Conservation (phyloP, 2,113 vertebrate genomes). For the Aptenodytes forsteri region DNA sequence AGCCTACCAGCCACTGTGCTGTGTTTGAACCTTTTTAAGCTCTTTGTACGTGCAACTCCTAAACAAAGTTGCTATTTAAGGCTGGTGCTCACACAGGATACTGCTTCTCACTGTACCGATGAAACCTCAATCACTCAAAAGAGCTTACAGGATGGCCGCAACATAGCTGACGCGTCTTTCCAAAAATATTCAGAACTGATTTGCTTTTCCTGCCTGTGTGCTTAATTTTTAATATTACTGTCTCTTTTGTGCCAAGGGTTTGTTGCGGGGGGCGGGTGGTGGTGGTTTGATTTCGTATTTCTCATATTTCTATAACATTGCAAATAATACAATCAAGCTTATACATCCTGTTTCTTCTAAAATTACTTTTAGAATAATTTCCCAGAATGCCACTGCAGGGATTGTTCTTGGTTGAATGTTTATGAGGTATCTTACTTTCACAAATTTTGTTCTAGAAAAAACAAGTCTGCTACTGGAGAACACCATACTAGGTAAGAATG, state of each 20-base stretch:
- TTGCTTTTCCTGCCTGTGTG: background rate
- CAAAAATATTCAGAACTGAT: background rate
- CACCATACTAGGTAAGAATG: background rate
- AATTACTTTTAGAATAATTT: background rate
- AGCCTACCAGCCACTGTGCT: background rate
- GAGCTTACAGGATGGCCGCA: background rate
- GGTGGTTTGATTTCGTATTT: background rate
- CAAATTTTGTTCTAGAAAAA: background rate
- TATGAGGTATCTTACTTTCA: background rate
- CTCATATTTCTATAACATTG: background rate
- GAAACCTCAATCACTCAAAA: background rate
- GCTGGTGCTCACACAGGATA: background rate
- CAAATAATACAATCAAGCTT: background rate
- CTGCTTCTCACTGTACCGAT: background rate
- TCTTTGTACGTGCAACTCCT: background rate
- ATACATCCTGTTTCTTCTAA: background rate
- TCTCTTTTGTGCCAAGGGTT: background rate
- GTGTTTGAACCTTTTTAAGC: background rate
- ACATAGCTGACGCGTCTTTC: fast-evolving
- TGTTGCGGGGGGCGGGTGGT: fast-evolving
- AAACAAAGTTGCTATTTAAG: background rate
- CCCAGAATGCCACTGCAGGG: background rate
- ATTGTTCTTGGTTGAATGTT: background rate
- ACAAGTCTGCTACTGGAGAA: background rate
- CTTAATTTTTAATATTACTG: background rate